These are phyloP conservation scores for Sycon ciliatum DNA, from an alignment of 37 sponge, comb jelly and placozoan genomes.

Conservation along the genomic window DNA sequence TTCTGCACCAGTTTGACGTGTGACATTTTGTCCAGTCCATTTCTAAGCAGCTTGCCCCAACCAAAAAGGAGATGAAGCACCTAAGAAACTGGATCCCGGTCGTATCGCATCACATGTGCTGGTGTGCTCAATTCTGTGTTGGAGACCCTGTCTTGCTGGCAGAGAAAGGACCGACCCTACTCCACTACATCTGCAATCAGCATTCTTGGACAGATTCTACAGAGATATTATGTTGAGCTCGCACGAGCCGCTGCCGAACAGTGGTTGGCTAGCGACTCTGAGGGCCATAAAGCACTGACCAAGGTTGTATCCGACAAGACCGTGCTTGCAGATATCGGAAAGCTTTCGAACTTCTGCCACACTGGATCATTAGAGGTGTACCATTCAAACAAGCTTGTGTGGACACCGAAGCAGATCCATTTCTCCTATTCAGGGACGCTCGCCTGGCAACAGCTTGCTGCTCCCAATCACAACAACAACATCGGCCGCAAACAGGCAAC, in stretches of 20 bases:
- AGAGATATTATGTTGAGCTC: not conserved
- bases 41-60: not conserved
- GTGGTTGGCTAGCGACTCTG: not conserved
- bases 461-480: conserved; percentile 19
- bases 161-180: conserved; percentile 23
- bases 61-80: not conserved
- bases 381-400: conserved; percentile 14
- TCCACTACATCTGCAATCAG: conserved; percentile 21
- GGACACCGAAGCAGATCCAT: not conserved
- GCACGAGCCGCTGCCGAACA: not conserved
- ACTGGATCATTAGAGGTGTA: conserved; percentile 18
- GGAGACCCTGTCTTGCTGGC: not conserved
- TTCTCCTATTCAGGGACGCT: conserved; percentile 19
- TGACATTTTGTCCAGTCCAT: conserved; percentile 28
- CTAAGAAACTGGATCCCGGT: not conserved
- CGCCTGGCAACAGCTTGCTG: conserved; percentile 19
- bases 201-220: conserved; percentile 17
- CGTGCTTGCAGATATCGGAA: not conserved
- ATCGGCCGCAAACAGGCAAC: conserved; percentile 1
- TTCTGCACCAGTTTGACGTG: conserved; percentile 37
- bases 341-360: not conserved
- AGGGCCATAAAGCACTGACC: not conserved
- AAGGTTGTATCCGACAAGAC: not conserved
- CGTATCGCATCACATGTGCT: conserved; percentile 14
- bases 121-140: not conserved